Base-by-base conservation (phyloP, 2,888 invertebrate species). In the Alcis repandata region DNA sequence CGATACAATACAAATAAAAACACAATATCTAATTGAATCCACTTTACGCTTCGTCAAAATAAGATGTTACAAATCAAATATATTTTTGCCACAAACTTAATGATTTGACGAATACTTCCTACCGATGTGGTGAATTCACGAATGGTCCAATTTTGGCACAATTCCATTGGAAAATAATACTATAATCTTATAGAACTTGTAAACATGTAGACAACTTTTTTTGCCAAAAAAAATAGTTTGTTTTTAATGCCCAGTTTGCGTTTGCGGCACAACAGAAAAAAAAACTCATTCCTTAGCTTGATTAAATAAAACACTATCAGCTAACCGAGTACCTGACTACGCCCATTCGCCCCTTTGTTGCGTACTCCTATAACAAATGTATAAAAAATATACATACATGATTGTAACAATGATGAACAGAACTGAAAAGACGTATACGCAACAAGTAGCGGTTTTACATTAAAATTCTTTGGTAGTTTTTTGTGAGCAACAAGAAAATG, bases 121-220 rank as follows among this genome's bases (percentile, higher is more conserved):
- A 78, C 75, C 79, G 78, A 78, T 83, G 74, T 78, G 82, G 85
- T 84, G 80, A 78, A 79, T 79, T 75, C 77, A 80, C 75, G 75
- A 79, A 87, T 90, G 90, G 90, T 91, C 89, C 90, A 70, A 76
- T 86, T 92, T 92, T 92, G 92, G 92, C 92, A 92, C 92, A 88
- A 73, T 80, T 71, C 81, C 79, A 77, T 79, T 80, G 76, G 81
- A 81, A 85, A 87, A 87, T 88, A 91, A 91, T 89, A 88, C 84
- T 86, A 83, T 78, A 69, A 32, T 27, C 8, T 1, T 20, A 41
- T 27, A 15, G 2, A 46, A 22, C 2, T 27, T 27, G 27, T 27
- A 17, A 13, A 1, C 1, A n/a, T 22, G 20, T 6, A 7, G 20
- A 48, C 22, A 45, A 22, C 9, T 22, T 19, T 27, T 22, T 9